These are phyloP conservation scores for Emydocephalus ijimae DNA, from an alignment of 2,113 vertebrate genomes.

Conservation along the genomic window DNA sequence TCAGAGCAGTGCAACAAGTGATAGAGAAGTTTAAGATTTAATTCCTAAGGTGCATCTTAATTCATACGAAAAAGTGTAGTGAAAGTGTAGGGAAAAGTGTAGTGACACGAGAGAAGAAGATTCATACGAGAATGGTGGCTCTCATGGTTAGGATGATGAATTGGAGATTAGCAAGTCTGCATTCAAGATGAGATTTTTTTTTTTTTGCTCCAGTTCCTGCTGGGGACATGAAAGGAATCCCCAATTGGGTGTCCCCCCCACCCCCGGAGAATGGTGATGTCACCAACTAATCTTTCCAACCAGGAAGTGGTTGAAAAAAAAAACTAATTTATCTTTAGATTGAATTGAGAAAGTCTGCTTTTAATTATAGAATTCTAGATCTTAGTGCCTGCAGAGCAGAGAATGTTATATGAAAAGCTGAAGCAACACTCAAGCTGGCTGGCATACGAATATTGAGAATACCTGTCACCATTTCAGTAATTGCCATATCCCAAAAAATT, in stretches of 20 bases:
- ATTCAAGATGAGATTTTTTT: background rate
- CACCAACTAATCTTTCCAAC: background rate
- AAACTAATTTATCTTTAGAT: background rate
- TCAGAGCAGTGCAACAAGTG: background rate
- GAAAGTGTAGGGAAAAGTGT: no score
- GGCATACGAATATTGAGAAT: conserved; percentile 42
- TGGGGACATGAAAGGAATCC: no score
- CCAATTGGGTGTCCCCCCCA: no score
- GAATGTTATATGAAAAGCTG: background rate
- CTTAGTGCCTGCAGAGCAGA: background rate
- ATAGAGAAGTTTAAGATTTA: background rate
- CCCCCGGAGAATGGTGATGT: background rate
- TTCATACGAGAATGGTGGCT: background rate
- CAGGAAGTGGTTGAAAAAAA: background rate
- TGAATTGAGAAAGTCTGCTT: background rate
- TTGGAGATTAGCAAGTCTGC: background rate
- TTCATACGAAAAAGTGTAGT: no score
- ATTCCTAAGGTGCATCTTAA: background rate
- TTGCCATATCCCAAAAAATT: conserved; percentile 44
- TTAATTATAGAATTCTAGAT: background rate
- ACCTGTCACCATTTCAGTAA: conserved; percentile 38
- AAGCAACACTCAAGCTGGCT: conserved; percentile 42
- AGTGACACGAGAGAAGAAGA: no score
- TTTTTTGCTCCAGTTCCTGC: no score
- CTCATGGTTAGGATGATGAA: background rate